A percentile compares a stretch with the other conserved stretches of the same genome.
Evolutionary conservation across 2,888 invertebrate species (phyloP).

Genomic region (Diaprepes abbreviatus): DNA sequence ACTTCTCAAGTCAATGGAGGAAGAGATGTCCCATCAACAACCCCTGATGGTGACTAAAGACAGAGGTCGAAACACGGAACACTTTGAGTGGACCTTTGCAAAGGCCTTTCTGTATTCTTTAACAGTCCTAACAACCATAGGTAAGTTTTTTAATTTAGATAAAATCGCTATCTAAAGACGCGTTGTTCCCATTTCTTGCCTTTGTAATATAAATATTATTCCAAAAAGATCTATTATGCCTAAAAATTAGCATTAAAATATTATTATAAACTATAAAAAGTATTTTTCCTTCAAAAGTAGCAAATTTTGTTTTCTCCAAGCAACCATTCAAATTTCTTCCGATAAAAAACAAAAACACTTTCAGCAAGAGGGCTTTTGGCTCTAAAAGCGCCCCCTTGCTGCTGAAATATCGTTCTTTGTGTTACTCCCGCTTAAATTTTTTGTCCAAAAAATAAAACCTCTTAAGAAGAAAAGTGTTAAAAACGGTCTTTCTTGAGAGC

Average conservation of each 20-base stretch:
- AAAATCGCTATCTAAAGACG: no score
- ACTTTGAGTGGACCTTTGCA: conserved; percentile 89
- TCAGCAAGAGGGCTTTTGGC: conserved; percentile 13
- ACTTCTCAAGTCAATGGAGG: conserved; percentile 82
- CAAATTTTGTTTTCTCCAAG: conserved; percentile 38
- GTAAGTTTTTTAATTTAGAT: no score
- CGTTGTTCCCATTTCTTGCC: no score
- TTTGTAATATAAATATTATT: no score
- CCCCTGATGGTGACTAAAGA: conserved; percentile 63
- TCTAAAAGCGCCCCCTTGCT: conserved; percentile 7
- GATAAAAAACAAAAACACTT: conserved; percentile 49
- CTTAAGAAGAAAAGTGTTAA: conserved; percentile 33
- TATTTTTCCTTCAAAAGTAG: conserved; percentile 26
- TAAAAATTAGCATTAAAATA: no score
- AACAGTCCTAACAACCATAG: conserved; percentile 93
- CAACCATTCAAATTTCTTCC: conserved; percentile 45
- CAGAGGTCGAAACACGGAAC: conserved; percentile 66
- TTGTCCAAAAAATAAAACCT: conserved; percentile 29
- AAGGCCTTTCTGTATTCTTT: conserved; percentile 94
- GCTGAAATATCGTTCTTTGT: conserved; percentile 40
- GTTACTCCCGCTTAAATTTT: conserved; percentile 33
- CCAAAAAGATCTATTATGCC: no score
- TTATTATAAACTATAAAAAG: background rate
- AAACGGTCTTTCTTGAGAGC: conserved; percentile 31
- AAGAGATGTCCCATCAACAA: conserved; percentile 74